Evolutionary conservation across 2,113 vertebrate genomes (phyloP), one percentile per base, ranked within the genome.

Genomic region (Illadopsis cleaveri): DNA sequence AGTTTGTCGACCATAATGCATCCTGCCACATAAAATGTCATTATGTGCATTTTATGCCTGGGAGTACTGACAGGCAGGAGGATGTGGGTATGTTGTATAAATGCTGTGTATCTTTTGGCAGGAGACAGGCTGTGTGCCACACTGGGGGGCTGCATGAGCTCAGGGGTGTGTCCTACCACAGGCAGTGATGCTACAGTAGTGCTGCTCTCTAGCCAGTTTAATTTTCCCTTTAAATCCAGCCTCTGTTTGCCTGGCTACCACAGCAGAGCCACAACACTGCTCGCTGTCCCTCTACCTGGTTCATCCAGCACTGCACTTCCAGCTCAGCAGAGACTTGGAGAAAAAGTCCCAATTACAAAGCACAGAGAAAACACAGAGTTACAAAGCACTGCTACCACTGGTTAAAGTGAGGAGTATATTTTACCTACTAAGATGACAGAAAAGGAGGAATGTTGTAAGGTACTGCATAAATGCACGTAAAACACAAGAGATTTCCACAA

Each of bases 141-240:
- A 3, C 19, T 5, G 33, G 7, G 53, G 30, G 19, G 54, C 58
- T 91, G 25, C 3, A 0, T 0, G 1, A 60, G 27, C 90, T 54
- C 54, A 47, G 64, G 66, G 30, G 51, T 27, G 54, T n/a, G 27
- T 40, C 0, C 0, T 14, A 1, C 10, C 7, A 3, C 31, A 47
- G 37, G 37, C 71, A 58, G 42, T 0, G 8, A 31, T 25, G 64
- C 40, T 25, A 1, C 1, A 1, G 40, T 15, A 61, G 22, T 40
- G 40, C 47, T 3, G 5, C 27, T 45, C 64, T 45, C 50, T 38
- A 50, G 19, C 40, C 50, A 18, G 54, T n/a, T 13, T 45, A 62
- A 82, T 84, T 45, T 84, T n/a, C 28, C 22, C 37, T 27, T 86
- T 45, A 62, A 86, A 80, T 7, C 19, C 44, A 48, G 53, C 5